Evolutionary conservation across 2,797 vertebrate species (phyloP).

Genomic region (Anisognathus igniventris): DNA sequence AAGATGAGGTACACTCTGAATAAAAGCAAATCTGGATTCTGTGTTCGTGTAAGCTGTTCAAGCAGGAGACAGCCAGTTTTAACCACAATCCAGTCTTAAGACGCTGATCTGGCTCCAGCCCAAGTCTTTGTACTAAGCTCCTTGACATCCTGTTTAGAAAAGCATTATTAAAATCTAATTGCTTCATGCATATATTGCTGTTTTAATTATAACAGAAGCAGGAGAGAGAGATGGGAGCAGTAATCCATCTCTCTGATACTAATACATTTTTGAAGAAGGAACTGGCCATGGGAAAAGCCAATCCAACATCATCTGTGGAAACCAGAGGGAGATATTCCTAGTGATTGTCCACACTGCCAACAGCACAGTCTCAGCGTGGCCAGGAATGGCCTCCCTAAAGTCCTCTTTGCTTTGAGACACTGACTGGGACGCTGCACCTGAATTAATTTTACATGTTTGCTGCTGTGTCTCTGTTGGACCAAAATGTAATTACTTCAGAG

Average conservation of each 20-base stretch:
- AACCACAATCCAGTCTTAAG: background rate
- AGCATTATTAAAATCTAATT: constrained; percentile 51
- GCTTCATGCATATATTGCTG: background rate
- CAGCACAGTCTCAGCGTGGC: background rate
- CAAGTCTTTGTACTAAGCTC: constrained; percentile 27
- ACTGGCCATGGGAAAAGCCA: background rate
- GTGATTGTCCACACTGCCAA: background rate
- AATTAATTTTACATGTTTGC: constrained; percentile 3
- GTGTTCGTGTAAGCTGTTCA: background rate
- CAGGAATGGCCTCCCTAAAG: background rate
- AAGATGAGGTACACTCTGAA: background rate
- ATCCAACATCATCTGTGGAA: background rate
- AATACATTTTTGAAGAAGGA: background rate
- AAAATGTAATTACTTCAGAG: constrained; percentile 43
- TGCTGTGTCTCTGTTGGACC: background rate
- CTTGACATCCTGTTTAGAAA: constrained; percentile 50
- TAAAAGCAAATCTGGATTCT: background rate
- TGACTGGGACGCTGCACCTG: background rate
- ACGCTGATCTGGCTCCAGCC: background rate
- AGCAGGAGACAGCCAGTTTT: background rate
- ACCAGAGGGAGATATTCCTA: background rate
- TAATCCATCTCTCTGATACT: background rate
- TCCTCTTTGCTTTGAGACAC: background rate
- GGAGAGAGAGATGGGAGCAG: background rate
- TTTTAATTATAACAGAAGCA: constrained; percentile 42